Base-by-base conservation (phyloP, 2,888 invertebrate genomes). In the Chydorus sphaericus region DNA sequence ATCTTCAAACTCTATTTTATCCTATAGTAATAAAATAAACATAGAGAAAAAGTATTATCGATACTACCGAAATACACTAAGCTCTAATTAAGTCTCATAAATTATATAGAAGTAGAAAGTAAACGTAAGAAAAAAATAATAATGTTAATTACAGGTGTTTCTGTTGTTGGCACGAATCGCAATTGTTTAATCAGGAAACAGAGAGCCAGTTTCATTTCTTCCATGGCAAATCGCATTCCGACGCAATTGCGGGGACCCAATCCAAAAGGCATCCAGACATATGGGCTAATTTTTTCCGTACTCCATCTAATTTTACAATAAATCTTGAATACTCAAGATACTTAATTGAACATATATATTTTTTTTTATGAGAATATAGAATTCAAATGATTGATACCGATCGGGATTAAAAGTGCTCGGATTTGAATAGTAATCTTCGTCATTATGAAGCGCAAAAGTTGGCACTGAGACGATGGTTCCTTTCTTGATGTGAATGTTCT, bases 301-400 rank as follows among this genome's bases (percentile, higher is more conserved):
- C 78, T 78, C 60, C 77, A n/a, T n/a, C n/a, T n/a, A n/a, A n/a
- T n/a, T n/a, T n/a, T n/a, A n/a, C n/a, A n/a, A n/a, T n/a, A n/a
- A n/a, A n/a, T n/a, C n/a, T n/a, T n/a, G n/a, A n/a, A n/a, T n/a
- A n/a, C n/a, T n/a, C n/a, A n/a, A n/a, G n/a, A n/a, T n/a, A n/a
- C n/a, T n/a, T n/a, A n/a, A n/a, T n/a, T n/a, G n/a, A n/a, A n/a
- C n/a, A n/a, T n/a, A n/a, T 7, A 16, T 23, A 39, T n/a, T 20
- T 16, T 16, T 16, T 6, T 26, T 18, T 18, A 14, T 14, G n/a
- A 18, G 18, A n/a, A n/a, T n/a, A n/a, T n/a, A n/a, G n/a, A n/a
- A n/a, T n/a, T n/a, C n/a, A n/a, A n/a, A 74, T 0, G 76, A 73
- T 2, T 70, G 76, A 63, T 78, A 48, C 20, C 48, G n/a, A 3